Evolutionary conservation across 2,113 vertebrate species (phyloP).

Genomic region (Asarcornis scutulata): DNA sequence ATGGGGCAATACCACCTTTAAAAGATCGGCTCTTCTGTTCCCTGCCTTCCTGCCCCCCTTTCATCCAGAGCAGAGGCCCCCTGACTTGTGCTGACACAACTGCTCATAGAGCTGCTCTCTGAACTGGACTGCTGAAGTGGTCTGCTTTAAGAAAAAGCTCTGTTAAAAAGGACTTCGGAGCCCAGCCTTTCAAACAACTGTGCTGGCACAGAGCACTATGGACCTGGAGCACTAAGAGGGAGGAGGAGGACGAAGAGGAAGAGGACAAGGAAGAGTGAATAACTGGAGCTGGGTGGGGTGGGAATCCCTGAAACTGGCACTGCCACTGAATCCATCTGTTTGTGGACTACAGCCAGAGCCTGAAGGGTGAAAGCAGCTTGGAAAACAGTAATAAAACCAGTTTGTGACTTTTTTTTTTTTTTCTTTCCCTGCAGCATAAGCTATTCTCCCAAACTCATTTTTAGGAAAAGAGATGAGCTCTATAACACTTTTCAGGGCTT

Average conservation of each 20-base stretch:
- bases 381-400: neutral
- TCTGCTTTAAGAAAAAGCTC: neutral
- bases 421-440: neutral
- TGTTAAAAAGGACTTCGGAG: neutral
- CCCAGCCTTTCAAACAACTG: neutral
- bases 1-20: neutral
- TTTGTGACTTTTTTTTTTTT: neutral
- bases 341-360: neutral
- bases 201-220: neutral
- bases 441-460: neutral
- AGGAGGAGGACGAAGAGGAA: neutral
- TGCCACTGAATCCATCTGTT: neutral
- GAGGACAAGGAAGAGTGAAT: neutral
- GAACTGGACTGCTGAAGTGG: neutral
- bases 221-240: neutral
- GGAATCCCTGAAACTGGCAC: neutral
- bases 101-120: fast-evolving
- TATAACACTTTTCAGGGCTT: neutral
- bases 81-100: neutral
- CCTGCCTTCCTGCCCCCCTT: neutral
- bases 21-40: neutral
- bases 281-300: neutral
- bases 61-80: neutral
- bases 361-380: neutral
- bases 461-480: neutral